Percentiles rank a stretch among this genome's conserved stretches.
Conservation (phyloP, 2,113 vertebrate genomes). For the Cervus canadensis region DNA sequence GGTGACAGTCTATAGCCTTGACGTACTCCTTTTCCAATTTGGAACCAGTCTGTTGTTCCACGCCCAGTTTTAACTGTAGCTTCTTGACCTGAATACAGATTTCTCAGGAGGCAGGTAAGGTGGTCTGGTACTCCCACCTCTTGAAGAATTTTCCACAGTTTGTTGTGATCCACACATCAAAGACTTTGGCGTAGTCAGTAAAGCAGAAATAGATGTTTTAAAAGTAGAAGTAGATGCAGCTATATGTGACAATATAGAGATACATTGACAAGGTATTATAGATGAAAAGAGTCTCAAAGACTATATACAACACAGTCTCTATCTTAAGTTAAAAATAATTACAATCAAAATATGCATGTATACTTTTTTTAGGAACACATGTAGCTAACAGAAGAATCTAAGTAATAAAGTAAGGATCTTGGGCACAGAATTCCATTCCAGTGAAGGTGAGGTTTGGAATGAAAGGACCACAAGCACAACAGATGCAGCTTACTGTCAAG, state of each 20-base stretch:
- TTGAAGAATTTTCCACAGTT: neutral
- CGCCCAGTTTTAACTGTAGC: neutral
- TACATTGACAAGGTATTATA: neutral
- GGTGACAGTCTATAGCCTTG: neutral
- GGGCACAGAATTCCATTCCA: neutral
- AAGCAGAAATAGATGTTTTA: neutral
- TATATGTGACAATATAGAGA: no score
- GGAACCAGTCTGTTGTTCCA: neutral
- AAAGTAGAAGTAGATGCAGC: neutral
- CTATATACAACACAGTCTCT: neutral
- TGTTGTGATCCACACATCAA: neutral
- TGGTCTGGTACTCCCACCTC: neutral
- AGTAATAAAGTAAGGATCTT: neutral
- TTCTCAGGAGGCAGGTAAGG: neutral
- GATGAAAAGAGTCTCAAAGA: neutral
- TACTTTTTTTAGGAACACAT: neutral
- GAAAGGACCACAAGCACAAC: neutral
- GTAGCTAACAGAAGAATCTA: no score
- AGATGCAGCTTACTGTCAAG: neutral
- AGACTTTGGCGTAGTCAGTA: neutral
- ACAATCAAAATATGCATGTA: neutral
- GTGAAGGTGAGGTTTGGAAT: neutral
- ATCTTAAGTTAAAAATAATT: neutral
- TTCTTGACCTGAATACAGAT: neutral
- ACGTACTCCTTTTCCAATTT: rapidly evolving